A percentile compares a stretch with the other conserved stretches of the same genome.
These are phyloP conservation scores for Pantala flavescens DNA, from an alignment of 1,140 invertebrate genomes.

Conservation along the genomic window DNA sequence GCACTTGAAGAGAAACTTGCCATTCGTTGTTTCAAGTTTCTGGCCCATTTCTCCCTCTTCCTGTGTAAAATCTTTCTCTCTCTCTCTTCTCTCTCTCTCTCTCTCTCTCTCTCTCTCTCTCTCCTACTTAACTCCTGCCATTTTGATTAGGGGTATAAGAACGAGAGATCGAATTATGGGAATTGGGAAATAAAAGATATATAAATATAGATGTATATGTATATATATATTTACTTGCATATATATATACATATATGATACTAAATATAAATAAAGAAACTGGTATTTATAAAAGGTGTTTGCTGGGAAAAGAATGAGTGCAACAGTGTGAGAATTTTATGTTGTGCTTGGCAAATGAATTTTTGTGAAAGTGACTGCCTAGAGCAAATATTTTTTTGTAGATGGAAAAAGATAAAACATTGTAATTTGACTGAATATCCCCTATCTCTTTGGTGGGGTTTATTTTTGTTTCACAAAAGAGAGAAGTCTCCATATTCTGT, in stretches of 20 bases:
- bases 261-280: background rate
- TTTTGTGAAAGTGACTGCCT: background rate
- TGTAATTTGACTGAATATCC: background rate
- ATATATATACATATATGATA: background rate
- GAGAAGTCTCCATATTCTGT: background rate
- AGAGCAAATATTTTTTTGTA: conserved; percentile 5
- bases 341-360: background rate
- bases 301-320: background rate
- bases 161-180: too few species aligned
- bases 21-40: background rate
- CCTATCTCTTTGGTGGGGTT: background rate
- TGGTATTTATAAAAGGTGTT: background rate
- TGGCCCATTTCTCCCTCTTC: background rate
- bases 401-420: background rate
- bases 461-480: background rate
- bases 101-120: background rate
- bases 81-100: background rate
- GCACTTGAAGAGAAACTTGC: background rate
- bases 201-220: too few species aligned
- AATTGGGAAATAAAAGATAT: too few species aligned
- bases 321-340: background rate
- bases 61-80: background rate
- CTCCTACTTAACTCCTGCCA: background rate
- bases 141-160: background rate
- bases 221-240: background rate